Evolutionary conservation across 2,888 invertebrate species (phyloP).

Genomic region (Xylocampa areola): DNA sequence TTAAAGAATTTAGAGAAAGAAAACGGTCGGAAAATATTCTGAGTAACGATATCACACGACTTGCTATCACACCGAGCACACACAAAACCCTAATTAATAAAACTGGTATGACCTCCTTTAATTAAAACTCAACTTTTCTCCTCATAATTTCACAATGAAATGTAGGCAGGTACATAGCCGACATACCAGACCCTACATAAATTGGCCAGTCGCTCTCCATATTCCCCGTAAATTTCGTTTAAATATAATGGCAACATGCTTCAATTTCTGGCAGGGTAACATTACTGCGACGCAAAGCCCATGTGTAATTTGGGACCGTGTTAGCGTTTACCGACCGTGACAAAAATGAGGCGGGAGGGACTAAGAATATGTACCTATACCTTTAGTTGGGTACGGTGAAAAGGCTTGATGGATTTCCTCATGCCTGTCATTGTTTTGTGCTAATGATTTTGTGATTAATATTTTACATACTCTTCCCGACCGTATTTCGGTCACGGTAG

Average conservation of each 20-base stretch:
- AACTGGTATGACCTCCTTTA: too few relatives aligned
- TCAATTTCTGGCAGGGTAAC: conserved; percentile 45
- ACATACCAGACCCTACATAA: conserved; percentile 8
- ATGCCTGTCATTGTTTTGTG: too few relatives aligned
- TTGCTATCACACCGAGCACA: too few relatives aligned
- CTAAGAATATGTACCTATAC: conserved; percentile 22
- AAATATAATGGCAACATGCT: conserved; percentile 45
- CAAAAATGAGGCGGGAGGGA: conserved; percentile 45
- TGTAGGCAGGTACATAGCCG: neutral
- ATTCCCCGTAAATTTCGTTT: conserved; percentile 25
- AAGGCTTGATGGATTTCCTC: too few relatives aligned
- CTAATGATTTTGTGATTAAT: too few relatives aligned
- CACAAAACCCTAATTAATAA: too few relatives aligned
- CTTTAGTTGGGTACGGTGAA: neutral
- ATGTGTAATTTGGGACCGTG: conserved; percentile 51
- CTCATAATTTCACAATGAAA: neutral
- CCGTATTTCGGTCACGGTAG: too few relatives aligned
- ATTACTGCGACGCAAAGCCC: conserved; percentile 38
- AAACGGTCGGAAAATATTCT: too few relatives aligned
- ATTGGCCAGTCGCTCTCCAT: conserved; percentile 9
- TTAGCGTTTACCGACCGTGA: conserved; percentile 52
- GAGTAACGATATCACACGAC: too few relatives aligned
- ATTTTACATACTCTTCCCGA: too few relatives aligned
- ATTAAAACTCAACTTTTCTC: too few relatives aligned
- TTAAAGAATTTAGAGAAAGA: too few relatives aligned